A percentile compares a stretch with the other conserved stretches of the same genome.
Evolutionary conservation across 1,140 invertebrate species (phyloP).

Genomic region (Daktulosphaira vitifoliae): DNA sequence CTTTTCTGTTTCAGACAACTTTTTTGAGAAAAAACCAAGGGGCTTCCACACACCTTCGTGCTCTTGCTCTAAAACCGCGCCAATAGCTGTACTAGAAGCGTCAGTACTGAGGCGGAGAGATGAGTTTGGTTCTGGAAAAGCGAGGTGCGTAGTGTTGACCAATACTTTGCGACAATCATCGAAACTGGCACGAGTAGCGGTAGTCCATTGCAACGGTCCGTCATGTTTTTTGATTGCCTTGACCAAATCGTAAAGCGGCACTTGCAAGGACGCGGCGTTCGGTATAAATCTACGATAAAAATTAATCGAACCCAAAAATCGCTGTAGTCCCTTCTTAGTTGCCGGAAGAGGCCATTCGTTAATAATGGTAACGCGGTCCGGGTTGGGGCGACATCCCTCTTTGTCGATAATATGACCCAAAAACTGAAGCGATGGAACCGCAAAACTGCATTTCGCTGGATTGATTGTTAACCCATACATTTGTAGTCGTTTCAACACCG

Average conservation of each 20-base stretch:
- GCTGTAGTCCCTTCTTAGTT: conserved; percentile 28
- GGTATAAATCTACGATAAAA: conserved; percentile 35
- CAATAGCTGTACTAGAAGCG: conserved; percentile 38
- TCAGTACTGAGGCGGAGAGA: conserved; percentile 25
- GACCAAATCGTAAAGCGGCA: conserved; percentile 13
- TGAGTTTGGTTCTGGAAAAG: not conserved
- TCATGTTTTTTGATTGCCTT: not conserved
- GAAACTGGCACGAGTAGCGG: not conserved
- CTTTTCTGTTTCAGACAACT: not conserved
- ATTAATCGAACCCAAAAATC: conserved; percentile 37
- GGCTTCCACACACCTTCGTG: conserved; percentile 7
- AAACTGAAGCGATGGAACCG: conserved; percentile 38
- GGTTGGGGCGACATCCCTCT: conserved; percentile 39
- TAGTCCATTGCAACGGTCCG: not conserved
- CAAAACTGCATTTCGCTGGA: conserved; percentile 40
- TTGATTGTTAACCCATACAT: conserved; percentile 41
- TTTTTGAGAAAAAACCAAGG: conserved; percentile 34
- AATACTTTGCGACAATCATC: not conserved
- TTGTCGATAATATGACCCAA: conserved; percentile 40
- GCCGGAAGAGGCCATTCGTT: not conserved
- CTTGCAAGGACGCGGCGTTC: conserved; percentile 29
- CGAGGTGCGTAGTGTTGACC: conserved; percentile 35
- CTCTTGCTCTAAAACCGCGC: conserved; percentile 38
- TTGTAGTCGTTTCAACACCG: conserved; percentile 38
- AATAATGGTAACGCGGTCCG: conserved; percentile 37